phyloP scores from a whole-genome alignment of 2,888 invertebrate species.

The Drosophila heteroneura region DNA sequence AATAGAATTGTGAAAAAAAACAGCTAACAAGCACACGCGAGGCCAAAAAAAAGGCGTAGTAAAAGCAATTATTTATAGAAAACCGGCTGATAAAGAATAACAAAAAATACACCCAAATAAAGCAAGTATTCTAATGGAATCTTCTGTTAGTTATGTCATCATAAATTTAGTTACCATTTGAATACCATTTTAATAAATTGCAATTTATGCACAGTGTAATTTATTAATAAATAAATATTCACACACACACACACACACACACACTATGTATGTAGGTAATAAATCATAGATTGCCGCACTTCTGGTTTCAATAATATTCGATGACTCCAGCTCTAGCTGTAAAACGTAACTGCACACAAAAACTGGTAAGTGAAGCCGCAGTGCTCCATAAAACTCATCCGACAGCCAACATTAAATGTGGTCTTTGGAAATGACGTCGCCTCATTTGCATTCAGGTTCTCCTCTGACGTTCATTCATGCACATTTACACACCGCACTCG shows the following conservation, averaged over 20 bases:
- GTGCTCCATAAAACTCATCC: slow-evolving; percentile 65
- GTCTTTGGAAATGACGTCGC: slow-evolving; percentile 47
- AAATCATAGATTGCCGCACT: slow-evolving; percentile 28
- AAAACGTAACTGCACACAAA: slow-evolving; percentile 39
- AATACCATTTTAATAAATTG: background rate
- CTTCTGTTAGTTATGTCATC: slow-evolving; percentile 3
- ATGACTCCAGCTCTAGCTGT: slow-evolving; percentile 48
- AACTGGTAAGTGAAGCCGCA: slow-evolving; percentile 55
- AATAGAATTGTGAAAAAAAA: slow-evolving; percentile 48
- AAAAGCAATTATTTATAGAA: slow-evolving; percentile 37
- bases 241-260: background rate
- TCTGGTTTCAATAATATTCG: slow-evolving; percentile 29
- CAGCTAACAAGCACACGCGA: slow-evolving; percentile 24
- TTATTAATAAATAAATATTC: slow-evolving; percentile 8
- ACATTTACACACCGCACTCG: slow-evolving; percentile 32
- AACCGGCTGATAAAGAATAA: slow-evolving; percentile 12
- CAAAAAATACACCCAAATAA: slow-evolving; percentile 1
- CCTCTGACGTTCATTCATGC: slow-evolving; percentile 33
- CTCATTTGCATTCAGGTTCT: slow-evolving; percentile 59
- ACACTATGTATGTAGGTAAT: slow-evolving; percentile 3
- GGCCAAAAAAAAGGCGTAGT: slow-evolving; percentile 40
- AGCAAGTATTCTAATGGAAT: slow-evolving; percentile 6
- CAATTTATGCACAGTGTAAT: slow-evolving; percentile 1
- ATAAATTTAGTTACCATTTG: slow-evolving; percentile 44
- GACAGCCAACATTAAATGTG: slow-evolving; percentile 26